phyloP scores from a whole-genome alignment of 2,113 vertebrate genomes.

The Benitochromis conjunctus region DNA sequence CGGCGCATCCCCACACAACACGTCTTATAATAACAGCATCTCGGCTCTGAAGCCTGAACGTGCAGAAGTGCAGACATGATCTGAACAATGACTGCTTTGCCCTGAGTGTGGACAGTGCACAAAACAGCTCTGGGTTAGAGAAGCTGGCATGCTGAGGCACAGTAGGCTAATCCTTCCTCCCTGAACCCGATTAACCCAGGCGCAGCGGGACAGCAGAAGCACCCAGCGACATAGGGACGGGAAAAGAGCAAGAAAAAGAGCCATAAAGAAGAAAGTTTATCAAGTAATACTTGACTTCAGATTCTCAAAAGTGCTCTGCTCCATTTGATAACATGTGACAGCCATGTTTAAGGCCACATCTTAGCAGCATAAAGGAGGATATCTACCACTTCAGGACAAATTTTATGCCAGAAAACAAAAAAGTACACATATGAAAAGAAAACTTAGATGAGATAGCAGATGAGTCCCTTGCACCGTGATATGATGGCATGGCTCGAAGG shows the following conservation, averaged over 20 bases:
- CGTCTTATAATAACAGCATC: background rate
- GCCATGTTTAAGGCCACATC: background rate
- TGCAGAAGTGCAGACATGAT: background rate
- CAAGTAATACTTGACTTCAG: background rate
- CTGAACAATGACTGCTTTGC: background rate
- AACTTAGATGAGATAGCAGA: background rate
- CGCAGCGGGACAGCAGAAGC: conserved; percentile 28
- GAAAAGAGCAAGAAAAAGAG: background rate
- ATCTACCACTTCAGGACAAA: background rate
- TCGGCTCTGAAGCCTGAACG: background rate
- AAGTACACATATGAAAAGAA: background rate
- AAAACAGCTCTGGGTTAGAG: conserved; percentile 45
- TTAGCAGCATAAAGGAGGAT: background rate
- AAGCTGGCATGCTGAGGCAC: conserved; percentile 30
- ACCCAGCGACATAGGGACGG: background rate
- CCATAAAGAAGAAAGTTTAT: background rate
- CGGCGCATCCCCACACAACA: background rate
- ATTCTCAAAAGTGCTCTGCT: background rate
- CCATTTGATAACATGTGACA: background rate
- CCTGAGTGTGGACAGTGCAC: conserved; percentile 6
- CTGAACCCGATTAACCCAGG: conserved; percentile 62
- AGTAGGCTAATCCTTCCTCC: conserved; percentile 58
- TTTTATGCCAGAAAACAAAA: background rate
- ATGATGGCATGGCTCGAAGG: background rate
- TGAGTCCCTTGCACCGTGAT: conserved; percentile 5